These are phyloP conservation scores for Macropis europaea DNA, from an alignment of 2,888 invertebrate species.

Conservation along the genomic window DNA sequence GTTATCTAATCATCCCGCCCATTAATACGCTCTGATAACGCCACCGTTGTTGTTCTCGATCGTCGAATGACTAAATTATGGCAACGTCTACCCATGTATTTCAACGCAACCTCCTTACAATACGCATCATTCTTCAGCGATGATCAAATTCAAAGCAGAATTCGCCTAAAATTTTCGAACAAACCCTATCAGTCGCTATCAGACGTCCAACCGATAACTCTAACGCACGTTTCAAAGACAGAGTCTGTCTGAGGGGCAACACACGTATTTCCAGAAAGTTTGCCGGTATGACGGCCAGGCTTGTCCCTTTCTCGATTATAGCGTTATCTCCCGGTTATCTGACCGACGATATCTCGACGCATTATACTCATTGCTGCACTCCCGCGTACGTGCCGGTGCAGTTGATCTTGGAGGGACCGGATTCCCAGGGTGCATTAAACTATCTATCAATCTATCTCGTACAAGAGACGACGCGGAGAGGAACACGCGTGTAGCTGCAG, in stretches of 20 bases:
- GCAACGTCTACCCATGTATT: background rate
- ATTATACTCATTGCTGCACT: constrained; percentile 46
- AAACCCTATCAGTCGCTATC: too few relatives aligned
- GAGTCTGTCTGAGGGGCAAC: too few relatives aligned
- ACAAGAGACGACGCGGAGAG: constrained; percentile 41
- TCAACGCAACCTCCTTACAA: too few relatives aligned
- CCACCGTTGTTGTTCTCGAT: constrained; percentile 24
- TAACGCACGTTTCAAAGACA: background rate
- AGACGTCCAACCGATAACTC: too few relatives aligned
- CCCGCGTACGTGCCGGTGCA: constrained; percentile 29
- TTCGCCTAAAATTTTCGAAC: too few relatives aligned
- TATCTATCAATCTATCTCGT: constrained; percentile 65
- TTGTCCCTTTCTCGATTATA: constrained; percentile 35
- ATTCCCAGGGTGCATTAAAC: constrained; percentile 65
- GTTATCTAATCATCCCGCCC: constrained; percentile 29
- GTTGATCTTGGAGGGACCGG: constrained; percentile 46
- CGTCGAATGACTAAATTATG: constrained; percentile 35
- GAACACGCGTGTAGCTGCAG: constrained; percentile 40
- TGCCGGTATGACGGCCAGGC: background rate
- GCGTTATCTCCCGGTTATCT: constrained; percentile 46
- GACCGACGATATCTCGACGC: constrained; percentile 37
- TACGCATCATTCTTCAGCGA: too few relatives aligned
- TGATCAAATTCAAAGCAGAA: too few relatives aligned
- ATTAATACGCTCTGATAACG: constrained; percentile 31
- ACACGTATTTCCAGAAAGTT: background rate